Percentiles rank a stretch among this genome's conserved stretches.
Evolutionary conservation across 2,797 vertebrate genomes (phyloP).

Genomic region (Tiaroga cobitis): DNA sequence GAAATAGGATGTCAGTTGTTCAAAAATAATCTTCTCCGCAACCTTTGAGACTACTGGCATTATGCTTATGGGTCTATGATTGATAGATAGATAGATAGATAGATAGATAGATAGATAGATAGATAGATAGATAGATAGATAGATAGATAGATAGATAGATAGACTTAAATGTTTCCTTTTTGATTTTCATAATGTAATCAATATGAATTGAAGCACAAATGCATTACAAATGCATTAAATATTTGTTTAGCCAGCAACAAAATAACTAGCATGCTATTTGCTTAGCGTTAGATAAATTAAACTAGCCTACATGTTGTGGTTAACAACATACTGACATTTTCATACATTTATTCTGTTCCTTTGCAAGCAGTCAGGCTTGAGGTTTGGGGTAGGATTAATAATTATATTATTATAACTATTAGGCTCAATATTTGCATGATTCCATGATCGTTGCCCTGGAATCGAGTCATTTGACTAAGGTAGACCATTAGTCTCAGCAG

Average conservation of each 20-base stretch:
- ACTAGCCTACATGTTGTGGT: not conserved
- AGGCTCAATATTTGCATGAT: constrained; percentile 4
- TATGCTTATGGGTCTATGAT: too few species aligned
- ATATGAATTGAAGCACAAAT: not conserved
- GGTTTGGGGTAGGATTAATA: not conserved
- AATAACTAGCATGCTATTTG: not conserved
- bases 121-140: too few species aligned
- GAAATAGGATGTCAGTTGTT: too few species aligned
- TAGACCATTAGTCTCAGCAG: not conserved
- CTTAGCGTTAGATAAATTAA: not conserved
- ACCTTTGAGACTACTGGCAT: too few species aligned
- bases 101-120: too few species aligned
- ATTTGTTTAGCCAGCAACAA: not conserved
- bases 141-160: too few species aligned
- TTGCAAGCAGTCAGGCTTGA: not conserved
- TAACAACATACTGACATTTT: not conserved
- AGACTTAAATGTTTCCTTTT: not conserved
- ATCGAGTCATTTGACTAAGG: not conserved
- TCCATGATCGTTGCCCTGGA: not conserved
- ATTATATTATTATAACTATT: not conserved
- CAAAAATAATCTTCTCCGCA: too few species aligned
- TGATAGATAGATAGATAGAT: too few species aligned
- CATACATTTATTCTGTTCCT: not conserved
- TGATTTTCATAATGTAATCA: not conserved
- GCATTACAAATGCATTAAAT: not conserved